A percentile compares a stretch with the other conserved stretches of the same genome.
Evolutionary conservation across 2,113 vertebrate species (phyloP).

Genomic region (Silurus asotus): DNA sequence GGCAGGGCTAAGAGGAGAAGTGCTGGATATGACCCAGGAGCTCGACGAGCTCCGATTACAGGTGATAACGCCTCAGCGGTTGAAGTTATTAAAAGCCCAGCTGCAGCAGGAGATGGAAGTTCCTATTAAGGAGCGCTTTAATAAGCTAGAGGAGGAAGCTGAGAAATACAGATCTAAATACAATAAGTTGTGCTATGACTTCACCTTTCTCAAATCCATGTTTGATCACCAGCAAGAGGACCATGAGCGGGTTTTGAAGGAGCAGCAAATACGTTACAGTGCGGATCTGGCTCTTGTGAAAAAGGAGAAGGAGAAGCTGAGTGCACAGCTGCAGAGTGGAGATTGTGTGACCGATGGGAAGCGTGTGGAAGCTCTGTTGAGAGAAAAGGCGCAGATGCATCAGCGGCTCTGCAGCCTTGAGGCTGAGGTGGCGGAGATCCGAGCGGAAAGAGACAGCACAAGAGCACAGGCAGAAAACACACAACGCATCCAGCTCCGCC

Average conservation of each 20-base stretch:
- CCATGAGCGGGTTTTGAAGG: conserved; percentile 77
- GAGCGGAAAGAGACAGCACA: conserved; percentile 84
- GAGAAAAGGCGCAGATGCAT: conserved; percentile 83
- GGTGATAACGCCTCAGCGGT: conserved; percentile 86
- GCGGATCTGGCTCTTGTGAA: conserved; percentile 82
- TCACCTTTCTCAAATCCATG: conserved; percentile 86
- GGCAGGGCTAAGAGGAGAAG: conserved; percentile 77
- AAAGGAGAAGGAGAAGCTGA: conserved; percentile 84
- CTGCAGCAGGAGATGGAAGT: conserved; percentile 88
- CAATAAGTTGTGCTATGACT: conserved; percentile 89
- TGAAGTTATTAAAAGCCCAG: conserved; percentile 86
- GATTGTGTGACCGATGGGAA: conserved; percentile 79
- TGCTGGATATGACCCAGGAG: conserved; percentile 82
- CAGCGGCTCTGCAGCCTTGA: conserved; percentile 86
- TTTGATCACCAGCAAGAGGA: conserved; percentile 87
- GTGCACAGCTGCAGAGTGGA: conserved; percentile 74
- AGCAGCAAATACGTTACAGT: conserved; percentile 79
- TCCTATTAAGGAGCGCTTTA: conserved; percentile 82
- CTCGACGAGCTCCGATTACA: conserved; percentile 83
- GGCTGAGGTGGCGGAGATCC: conserved; percentile 83
- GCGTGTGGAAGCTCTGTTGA: conserved; percentile 78
- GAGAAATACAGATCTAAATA: conserved; percentile 89
- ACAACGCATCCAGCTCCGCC: conserved; percentile 85
- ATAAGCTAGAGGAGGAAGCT: conserved; percentile 84
- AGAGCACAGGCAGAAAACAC: conserved; percentile 84